Conservation (phyloP, 2,888 invertebrate genomes). For the Alsophila aescularia region DNA sequence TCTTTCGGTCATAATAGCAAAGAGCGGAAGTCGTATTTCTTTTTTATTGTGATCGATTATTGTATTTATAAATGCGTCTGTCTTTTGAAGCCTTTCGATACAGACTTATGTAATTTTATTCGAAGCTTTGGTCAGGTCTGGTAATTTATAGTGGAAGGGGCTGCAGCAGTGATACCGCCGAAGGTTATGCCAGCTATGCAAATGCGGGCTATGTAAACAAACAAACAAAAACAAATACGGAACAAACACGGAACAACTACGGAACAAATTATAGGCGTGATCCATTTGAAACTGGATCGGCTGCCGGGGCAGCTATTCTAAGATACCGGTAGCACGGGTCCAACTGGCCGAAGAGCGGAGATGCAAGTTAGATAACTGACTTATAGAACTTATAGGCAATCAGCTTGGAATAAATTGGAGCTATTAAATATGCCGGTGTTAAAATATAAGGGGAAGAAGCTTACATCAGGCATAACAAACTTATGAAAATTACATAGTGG, state of each 20-base stretch:
- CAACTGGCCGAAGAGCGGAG: constrained; percentile 41
- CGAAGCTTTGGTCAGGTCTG: constrained; percentile 39
- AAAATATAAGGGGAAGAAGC: constrained; percentile 27
- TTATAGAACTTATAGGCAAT: constrained; percentile 27
- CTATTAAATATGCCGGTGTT: constrained; percentile 36
- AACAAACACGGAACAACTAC: too few relatives aligned
- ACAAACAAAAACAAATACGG: too few relatives aligned
- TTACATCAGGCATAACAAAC: constrained; percentile 34
- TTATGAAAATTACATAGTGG: constrained; percentile 30
- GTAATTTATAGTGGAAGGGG: constrained; percentile 36
- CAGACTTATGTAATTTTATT: constrained; percentile 41
- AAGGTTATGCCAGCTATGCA: constrained; percentile 55
- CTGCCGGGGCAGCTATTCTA: constrained; percentile 9
- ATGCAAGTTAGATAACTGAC: constrained; percentile 47
- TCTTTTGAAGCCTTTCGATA: constrained; percentile 40
- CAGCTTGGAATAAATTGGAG: constrained; percentile 35
- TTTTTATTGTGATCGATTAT: constrained; percentile 37
- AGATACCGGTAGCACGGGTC: constrained; percentile 45
- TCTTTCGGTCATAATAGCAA: constrained; percentile 43
- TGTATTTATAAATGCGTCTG: constrained; percentile 30
- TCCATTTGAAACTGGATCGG: constrained; percentile 43
- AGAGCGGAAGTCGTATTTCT: constrained; percentile 49
- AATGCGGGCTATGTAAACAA: constrained; percentile 40
- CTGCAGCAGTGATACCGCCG: constrained; percentile 40
- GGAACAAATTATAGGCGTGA: constrained; percentile 53